Evolutionary conservation across 2,888 invertebrate species (phyloP), one percentile per base, ranked within the genome.

Genomic region (Cantharis lateralis): DNA sequence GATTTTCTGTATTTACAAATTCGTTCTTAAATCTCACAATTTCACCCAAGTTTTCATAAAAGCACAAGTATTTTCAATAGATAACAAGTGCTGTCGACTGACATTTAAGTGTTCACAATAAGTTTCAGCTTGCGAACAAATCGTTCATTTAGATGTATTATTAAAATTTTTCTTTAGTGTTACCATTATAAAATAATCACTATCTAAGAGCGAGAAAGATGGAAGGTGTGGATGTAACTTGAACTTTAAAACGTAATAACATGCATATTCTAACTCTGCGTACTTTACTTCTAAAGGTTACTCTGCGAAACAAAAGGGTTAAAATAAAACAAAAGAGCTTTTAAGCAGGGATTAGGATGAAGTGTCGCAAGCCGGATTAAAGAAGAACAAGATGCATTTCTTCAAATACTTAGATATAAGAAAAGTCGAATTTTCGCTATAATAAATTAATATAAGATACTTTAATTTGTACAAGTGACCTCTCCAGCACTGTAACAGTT

Each of bases 311-410:
- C 86, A 85, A 86, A 87, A 86, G 87, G 87, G 86, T 86, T 87
- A 85, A 87, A 87, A 87, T 86, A 82, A 86, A 86, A 87, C 86
- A 87, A 86, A 86, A 85, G 86, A 84, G 85, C 87, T 86, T 87
- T 87, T 85, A 86, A 87, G 85, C 85, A 75, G 82, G 85, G 86
- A 86, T 86, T 86, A 86, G 85, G 84, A 85, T 84, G 80, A 77
- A 80, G 84, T 82, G 81, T 84, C 79, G 79, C 79, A 81, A 81
- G 81, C 80, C 78, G 83, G 83, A 83, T 83, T 83, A 83, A 83
- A 82, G 80, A 81, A 76, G 72, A 78, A 80, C 68, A 71, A 71
- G 70, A 20, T 78, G 66, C 70, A 72, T 74, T 77, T 78, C 78
- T 78, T 78, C 70, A 64, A 15, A 66, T 66, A 66, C 64, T 66